Evolutionary conservation across 1,140 invertebrate genomes (phyloP).

Genomic region (Polypedilum vanderplanki): DNA sequence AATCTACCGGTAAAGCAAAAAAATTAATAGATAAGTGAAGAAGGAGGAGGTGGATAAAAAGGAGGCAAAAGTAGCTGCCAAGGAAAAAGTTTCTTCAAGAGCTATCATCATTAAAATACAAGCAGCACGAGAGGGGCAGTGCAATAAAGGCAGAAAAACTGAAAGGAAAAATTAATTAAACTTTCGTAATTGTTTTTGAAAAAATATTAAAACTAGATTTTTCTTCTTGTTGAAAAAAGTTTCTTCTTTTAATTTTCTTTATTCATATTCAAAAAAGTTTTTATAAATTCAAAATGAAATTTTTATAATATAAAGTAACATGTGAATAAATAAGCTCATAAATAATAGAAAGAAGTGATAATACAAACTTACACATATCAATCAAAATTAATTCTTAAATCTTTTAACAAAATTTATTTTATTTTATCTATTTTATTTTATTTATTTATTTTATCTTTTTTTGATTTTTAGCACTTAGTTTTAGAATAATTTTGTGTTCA

Average conservation of each 20-base stretch:
- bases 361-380: no score
- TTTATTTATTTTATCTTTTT: no score
- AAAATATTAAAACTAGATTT: neutral
- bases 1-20: neutral
- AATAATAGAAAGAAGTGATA: no score
- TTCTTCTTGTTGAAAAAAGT: neutral
- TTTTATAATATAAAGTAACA: no score
- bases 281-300: no score
- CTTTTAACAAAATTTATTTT: no score
- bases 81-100: neutral
- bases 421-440: no score
- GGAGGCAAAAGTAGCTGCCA: neutral
- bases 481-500: no score
- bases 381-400: no score
- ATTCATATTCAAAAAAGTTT: no score
- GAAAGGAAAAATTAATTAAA: neutral
- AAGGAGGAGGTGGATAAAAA: neutral
- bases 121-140: neutral
- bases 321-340: no score
- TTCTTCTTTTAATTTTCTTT: neutral
- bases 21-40: neutral
- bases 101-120: conserved; percentile 12
- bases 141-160: neutral
- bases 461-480: no score
- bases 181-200: neutral